phyloP scores from a whole-genome alignment of 2,113 vertebrate species.

The Cisticola juncidis region DNA sequence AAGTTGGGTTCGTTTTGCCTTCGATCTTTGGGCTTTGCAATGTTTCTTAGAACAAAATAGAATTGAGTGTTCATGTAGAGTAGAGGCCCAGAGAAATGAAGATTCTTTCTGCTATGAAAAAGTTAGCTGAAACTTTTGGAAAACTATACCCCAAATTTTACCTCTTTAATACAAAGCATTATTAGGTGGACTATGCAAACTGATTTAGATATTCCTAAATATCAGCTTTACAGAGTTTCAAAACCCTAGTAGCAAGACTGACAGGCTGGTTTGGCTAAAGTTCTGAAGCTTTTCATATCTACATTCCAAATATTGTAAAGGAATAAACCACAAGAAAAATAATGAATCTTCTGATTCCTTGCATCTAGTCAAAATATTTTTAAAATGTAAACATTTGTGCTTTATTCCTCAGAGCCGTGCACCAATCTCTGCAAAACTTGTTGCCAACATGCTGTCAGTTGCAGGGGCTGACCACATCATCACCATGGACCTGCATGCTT shows the following conservation, averaged over 20 bases:
- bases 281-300: not conserved
- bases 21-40: not conserved
- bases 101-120: not conserved
- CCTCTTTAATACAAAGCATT: not conserved
- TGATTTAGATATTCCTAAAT: not conserved
- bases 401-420: constrained; percentile 86
- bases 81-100: not conserved
- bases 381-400: not conserved
- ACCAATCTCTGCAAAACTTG: constrained; percentile 95
- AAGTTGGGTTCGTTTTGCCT: not conserved
- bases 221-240: not conserved
- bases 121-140: not conserved
- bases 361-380: not conserved
- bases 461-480: constrained; percentile 96
- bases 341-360: not conserved
- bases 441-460: constrained; percentile 95
- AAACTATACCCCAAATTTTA: not conserved
- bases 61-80: not conserved
- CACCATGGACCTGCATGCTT: constrained; percentile 97
- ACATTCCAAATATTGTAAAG: not conserved
- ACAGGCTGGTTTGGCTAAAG: not conserved
- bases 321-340: not conserved
- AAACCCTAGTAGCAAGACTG: not conserved
- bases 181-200: not conserved
- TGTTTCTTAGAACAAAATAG: not conserved